Base-by-base conservation (phyloP, 2,888 invertebrate species). In the Amphipyra tragopoginis region DNA sequence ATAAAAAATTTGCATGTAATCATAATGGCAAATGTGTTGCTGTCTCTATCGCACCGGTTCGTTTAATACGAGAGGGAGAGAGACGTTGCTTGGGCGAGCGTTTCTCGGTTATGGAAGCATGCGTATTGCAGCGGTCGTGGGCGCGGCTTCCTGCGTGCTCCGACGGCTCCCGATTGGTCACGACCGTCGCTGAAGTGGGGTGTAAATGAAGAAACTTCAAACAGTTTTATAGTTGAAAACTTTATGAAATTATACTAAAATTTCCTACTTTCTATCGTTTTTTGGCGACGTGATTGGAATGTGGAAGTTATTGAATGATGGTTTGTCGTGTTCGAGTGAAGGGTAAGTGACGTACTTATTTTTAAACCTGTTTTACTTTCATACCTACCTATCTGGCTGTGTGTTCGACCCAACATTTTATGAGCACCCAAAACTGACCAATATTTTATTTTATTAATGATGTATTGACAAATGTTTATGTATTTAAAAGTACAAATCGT, bases 1-100 rank as follows among this genome's bases (percentile, higher is more conserved):
- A 92, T 90, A 90, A 91, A 90, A 93, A 92, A 92, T 90, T 92
- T 92, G 90, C 93, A 93, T 93, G 86, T 90, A 81, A 90, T 90
- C 83, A 86, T 88, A 86, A 87, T 86, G 83, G 86, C 86, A 87
- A 88, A 84, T 82, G 69, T 72, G 67, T 67, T 77, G 61, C 88
- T 70, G 77, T 91, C 91, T 77, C 80, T 85, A 44, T 87, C 88
- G 61, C 77, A 67, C 86, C 2, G 40, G 13, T 5, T 26, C 6
- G 21, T 68, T 62, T 66, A 34, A 62, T 75, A 77, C 83, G 69
- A 21, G 88, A 68, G 85, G 68, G 87, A 94, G 82, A 40, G 88
- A 85, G 93, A 93, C 78, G 65, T 81, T 72, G 62, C 68, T 79
- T 74, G 73, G 67, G 73, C 59, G 79, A 77, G 79, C 72, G 79